Conservation (phyloP, 2,113 vertebrate species). For the Petaurus breviceps region DNA sequence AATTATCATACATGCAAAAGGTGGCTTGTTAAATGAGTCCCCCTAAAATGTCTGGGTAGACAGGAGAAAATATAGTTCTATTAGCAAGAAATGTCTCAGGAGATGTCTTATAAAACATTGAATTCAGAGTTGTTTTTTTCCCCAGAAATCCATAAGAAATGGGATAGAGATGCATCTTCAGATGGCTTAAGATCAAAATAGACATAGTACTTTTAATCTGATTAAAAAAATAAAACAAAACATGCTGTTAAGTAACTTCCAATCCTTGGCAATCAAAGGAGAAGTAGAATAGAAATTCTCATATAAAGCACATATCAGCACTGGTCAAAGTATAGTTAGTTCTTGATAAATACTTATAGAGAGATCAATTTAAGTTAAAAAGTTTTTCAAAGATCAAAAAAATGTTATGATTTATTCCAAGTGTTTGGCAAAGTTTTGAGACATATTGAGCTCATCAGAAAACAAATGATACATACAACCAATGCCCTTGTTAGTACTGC, state of each 20-base stretch:
- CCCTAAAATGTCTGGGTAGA: background rate
- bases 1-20: background rate
- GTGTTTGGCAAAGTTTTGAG: background rate
- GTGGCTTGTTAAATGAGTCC: background rate
- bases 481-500: background rate
- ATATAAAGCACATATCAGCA: background rate
- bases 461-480: background rate
- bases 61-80: background rate
- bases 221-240: background rate
- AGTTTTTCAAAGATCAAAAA: background rate
- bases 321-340: fast-evolving
- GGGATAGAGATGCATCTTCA: background rate
- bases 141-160: background rate
- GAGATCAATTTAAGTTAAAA: background rate
- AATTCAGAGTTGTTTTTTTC: background rate
- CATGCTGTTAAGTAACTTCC: background rate
- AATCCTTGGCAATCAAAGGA: background rate
- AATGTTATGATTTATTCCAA: background rate
- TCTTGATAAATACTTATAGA: background rate
- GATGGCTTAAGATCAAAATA: background rate
- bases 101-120: background rate
- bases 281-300: background rate
- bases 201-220: background rate
- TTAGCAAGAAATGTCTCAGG: background rate
- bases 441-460: background rate